Percentiles rank a stretch among this genome's conserved stretches.
phyloP scores from a whole-genome alignment of 2,888 invertebrate genomes.

The Hoplodrina blanda region DNA sequence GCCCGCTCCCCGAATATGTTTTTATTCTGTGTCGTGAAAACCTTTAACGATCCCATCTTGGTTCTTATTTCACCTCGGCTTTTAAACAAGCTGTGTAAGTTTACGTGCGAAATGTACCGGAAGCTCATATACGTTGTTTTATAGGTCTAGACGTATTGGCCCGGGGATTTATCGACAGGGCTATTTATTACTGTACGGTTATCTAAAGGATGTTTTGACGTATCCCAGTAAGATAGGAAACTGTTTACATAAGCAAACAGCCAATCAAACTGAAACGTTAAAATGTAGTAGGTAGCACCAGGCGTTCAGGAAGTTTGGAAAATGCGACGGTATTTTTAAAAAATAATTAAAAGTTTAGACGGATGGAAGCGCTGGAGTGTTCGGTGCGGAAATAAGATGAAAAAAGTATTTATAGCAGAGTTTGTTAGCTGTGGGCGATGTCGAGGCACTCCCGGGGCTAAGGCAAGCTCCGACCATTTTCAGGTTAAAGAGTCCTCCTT shows the following conservation, averaged over 20 bases:
- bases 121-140: conserved; percentile 42
- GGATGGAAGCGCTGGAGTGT: conserved; percentile 34
- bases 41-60: conserved; percentile 40
- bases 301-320: conserved; percentile 10
- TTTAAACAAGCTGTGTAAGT: conserved; percentile 47
- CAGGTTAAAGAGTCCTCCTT: conserved; percentile 65
- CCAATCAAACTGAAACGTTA: conserved; percentile 15
- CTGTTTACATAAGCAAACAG: conserved; percentile 18
- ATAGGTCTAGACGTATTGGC: conserved; percentile 46
- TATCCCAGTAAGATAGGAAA: conserved; percentile 11
- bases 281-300: conserved; percentile 7
- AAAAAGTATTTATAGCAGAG: conserved; percentile 45
- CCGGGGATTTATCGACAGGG: conserved; percentile 37
- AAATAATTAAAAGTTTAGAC: conserved; percentile 54
- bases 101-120: conserved; percentile 37
- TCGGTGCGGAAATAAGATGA: conserved; percentile 33
- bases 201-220: conserved; percentile 40
- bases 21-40: conserved; percentile 50
- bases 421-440: conserved; percentile 44
- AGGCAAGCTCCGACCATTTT: conserved; percentile 58
- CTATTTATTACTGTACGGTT: conserved; percentile 25
- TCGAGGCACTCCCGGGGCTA: conserved; percentile 23
- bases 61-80: conserved; percentile 44
- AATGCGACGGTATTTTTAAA: conserved; percentile 22
- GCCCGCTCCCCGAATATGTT: conserved; percentile 40